Base-by-base conservation (phyloP, 2,888 invertebrate species). In the Uropetala carovei region DNA sequence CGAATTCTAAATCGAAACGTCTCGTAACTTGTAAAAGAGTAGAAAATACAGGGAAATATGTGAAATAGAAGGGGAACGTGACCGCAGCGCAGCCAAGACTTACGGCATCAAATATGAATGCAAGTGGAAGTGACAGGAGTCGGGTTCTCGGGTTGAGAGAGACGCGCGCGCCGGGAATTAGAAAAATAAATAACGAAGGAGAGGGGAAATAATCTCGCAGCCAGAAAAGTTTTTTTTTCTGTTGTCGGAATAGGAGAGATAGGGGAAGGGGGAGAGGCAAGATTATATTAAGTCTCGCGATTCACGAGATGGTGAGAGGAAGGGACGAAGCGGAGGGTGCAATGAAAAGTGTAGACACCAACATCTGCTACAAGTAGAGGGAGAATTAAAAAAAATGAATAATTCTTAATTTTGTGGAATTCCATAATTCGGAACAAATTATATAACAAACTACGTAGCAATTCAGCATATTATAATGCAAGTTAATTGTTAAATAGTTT, bases 81-180 rank as follows among this genome's bases (percentile, higher is more conserved):
- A 13, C 11, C 27, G 27, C 75, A 75, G 27, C 27, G 5, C 22
- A 18, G 27, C 22, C 7, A n/a, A 75, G 75, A 75, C 22, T 75
- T 75, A 75, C 75, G 75, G 27, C 75, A 75, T 75, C 75, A 27
- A 75, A 75, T 75, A 75, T 75, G 75, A 22, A 75, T 75, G 75
- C 75, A 27, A 75, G 27, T 75, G 75, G 43, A 43, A 43, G 43
- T 43, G 43, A 43, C 43, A 43, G 43, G 43, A 43, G 43, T 27
- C 75, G 22, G 75, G 22, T 75, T 22, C 27, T 27, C 13, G 75
- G 27, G 75, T 75, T 22, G 27, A 75, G 75, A 13, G 75, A 22
- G 75, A 75, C 27, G 75, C 75, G 75, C 43, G 43, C 43, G 43
- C 43, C 43, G 43, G 43, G 75, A 75, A 75, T 75, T 75, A 75